Evolutionary conservation across 2,797 vertebrate species (phyloP).

Genomic region (Enteromius thamalakanensis): DNA sequence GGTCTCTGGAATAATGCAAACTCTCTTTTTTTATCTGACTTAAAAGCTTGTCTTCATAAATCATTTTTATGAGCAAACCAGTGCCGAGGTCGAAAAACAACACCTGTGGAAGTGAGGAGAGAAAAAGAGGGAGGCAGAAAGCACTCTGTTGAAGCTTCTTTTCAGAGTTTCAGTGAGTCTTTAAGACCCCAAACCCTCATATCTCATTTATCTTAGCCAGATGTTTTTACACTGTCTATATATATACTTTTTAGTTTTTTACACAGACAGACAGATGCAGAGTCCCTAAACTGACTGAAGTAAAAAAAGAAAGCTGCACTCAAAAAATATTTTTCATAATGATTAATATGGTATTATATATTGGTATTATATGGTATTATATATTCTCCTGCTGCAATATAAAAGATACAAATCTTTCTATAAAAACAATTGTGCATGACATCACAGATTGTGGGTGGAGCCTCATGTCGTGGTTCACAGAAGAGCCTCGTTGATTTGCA

Average conservation of each 20-base stretch:
- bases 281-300: neutral
- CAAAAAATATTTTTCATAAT: neutral
- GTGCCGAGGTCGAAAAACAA: neutral
- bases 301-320: neutral
- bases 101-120: slow-evolving; percentile 28
- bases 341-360: no score
- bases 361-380: no score
- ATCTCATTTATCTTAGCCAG: neutral
- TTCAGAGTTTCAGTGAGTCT: slow-evolving; percentile 9
- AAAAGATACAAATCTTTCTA: neutral
- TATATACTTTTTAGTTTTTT: no score
- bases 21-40: neutral
- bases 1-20: slow-evolving; percentile 19
- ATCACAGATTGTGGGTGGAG: neutral
- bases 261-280: no score
- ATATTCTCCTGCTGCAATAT: neutral
- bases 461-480: neutral
- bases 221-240: neutral
- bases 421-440: neutral
- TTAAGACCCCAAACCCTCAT: neutral
- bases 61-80: slow-evolving; percentile 32
- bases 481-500: neutral
- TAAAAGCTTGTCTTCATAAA: slow-evolving; percentile 25
- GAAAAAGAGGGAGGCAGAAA: slow-evolving; percentile 2
- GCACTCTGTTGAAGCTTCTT: neutral